Percentiles rank a stretch among this genome's conserved stretches.
These are phyloP conservation scores for Octopus bimaculoides DNA, from an alignment of 1,140 invertebrate species.

Conservation along the genomic window DNA sequence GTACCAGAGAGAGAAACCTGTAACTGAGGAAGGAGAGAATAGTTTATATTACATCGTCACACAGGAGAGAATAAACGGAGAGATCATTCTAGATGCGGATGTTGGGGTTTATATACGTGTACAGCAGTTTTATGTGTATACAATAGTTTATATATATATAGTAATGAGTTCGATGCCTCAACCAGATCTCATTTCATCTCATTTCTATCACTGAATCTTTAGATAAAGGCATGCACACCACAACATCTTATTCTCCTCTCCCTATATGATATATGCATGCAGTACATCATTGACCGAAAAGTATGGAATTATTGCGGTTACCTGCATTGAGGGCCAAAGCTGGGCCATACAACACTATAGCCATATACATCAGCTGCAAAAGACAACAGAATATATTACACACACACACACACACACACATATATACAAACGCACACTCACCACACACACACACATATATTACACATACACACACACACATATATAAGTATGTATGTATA, in stretches of 20 bases:
- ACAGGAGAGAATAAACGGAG: too few relatives aligned
- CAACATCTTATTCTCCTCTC: too few relatives aligned
- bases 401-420: conserved; percentile 29
- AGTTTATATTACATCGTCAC: background rate
- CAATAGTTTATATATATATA: too few relatives aligned
- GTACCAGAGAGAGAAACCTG: conserved; percentile 69
- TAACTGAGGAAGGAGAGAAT: conserved; percentile 61
- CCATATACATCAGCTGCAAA: conserved; percentile 79
- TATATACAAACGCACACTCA: conserved; percentile 29
- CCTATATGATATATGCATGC: too few relatives aligned
- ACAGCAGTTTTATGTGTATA: too few relatives aligned
- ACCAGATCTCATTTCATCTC: too few relatives aligned
- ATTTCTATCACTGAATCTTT: too few relatives aligned
- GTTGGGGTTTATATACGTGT: too few relatives aligned
- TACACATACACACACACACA: conserved; percentile 22
- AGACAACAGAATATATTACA: conserved; percentile 20
- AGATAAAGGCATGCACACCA: too few relatives aligned
- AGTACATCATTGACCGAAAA: background rate
- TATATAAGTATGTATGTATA: conserved; percentile 26
- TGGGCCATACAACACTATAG: conserved; percentile 90
- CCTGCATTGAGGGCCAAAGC: conserved; percentile 83
- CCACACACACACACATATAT: conserved; percentile 28
- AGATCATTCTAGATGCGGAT: too few relatives aligned
- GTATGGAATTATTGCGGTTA: conserved; percentile 17
- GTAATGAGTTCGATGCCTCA: too few relatives aligned